Evolutionary conservation across 2,113 vertebrate species (phyloP).

Genomic region (Stigmatopora nigra): DNA sequence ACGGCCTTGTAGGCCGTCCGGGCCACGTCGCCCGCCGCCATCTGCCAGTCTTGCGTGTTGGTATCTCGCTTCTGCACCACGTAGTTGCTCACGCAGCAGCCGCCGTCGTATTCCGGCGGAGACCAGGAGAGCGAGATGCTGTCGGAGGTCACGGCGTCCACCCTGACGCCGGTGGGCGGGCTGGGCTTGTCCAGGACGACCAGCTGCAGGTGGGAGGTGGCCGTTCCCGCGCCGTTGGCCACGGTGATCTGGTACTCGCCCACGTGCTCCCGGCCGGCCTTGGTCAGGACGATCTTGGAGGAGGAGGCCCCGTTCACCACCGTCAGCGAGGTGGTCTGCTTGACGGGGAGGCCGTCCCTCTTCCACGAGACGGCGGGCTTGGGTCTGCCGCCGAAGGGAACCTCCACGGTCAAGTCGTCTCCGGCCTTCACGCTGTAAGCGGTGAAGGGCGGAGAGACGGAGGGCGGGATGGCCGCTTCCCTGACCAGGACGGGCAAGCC

Average conservation of each 20-base stretch:
- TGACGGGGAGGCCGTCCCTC: slow-evolving; percentile 84
- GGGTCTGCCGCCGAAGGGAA: slow-evolving; percentile 89
- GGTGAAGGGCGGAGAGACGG: slow-evolving; percentile 79
- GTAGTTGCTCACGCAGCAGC: slow-evolving; percentile 94
- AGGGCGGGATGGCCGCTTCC: slow-evolving; percentile 88
- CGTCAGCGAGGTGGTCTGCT: slow-evolving; percentile 85
- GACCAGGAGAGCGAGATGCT: slow-evolving; percentile 88
- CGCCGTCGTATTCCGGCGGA: slow-evolving; percentile 90
- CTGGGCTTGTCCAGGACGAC: slow-evolving; percentile 92
- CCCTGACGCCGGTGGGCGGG: slow-evolving; percentile 76
- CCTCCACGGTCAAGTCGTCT: slow-evolving; percentile 85
- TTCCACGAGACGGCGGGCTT: slow-evolving; percentile 85
- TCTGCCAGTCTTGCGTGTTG: slow-evolving; percentile 86
- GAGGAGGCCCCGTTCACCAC: slow-evolving; percentile 76
- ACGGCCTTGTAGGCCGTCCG: slow-evolving; percentile 87
- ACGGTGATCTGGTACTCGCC: slow-evolving; percentile 88
- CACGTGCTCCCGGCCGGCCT: slow-evolving; percentile 84
- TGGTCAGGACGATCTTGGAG: slow-evolving; percentile 82
- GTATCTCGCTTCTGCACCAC: slow-evolving; percentile 95
- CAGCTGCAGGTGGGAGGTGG: slow-evolving; percentile 71
- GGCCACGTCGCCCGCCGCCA: slow-evolving; percentile 85
- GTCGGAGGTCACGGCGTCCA: slow-evolving; percentile 88
- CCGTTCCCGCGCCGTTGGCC: slow-evolving; percentile 82
- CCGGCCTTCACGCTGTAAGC: slow-evolving; percentile 89
- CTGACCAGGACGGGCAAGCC: slow-evolving; percentile 88